Evolutionary conservation across 2,797 vertebrate species (phyloP), one percentile per base, ranked within the genome.

Genomic region (Luscinia luscinia): DNA sequence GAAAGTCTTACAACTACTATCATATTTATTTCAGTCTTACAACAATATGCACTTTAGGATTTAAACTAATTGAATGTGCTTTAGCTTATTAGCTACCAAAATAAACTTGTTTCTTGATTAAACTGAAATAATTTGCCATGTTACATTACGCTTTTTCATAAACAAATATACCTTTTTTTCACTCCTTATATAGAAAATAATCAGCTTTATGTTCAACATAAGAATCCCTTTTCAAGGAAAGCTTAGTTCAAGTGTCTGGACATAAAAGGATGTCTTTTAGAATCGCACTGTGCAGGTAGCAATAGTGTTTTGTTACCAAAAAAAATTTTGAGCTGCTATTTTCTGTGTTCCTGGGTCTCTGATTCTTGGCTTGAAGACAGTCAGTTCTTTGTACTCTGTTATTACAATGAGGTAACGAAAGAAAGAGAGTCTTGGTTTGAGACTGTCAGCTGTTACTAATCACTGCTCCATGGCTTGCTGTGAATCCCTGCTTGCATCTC

Each of bases 391-490:
- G 98, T 98, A 96, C 95, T 96, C 68, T 77, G 79, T 95, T 96
- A 94, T 97, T 97, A 97, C 97, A 98, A 98, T 98, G 98, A 97
- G 95, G 98, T 97, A 97, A 97, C 96, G 95, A 93, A 97, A 98
- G 97, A 97, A 97, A 96, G 96, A 97, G 96, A 96, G 95, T 95
- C 97, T 97, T 95, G 96, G 96, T 96, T 96, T 88, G 96, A 94
- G 97, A 96, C 97, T 97, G 98, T 97, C 97, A 98, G 98, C 98
- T 98, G 98, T 97, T 98, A 98, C 98, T 98, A 98, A 98, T 98
- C 98, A 98, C 96, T 95, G 87, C 97, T 98, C 97, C 97, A 96
- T 97, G 84, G 98, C 97, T 97, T 96, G 87, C 97, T 97, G 96
- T 89, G 97, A 97, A 96, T 97, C 96, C 96, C 84, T 70, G 91